These are phyloP conservation scores for Proctacanthus coquilletti DNA, from an alignment of 1,140 invertebrate genomes.

Conservation along the genomic window DNA sequence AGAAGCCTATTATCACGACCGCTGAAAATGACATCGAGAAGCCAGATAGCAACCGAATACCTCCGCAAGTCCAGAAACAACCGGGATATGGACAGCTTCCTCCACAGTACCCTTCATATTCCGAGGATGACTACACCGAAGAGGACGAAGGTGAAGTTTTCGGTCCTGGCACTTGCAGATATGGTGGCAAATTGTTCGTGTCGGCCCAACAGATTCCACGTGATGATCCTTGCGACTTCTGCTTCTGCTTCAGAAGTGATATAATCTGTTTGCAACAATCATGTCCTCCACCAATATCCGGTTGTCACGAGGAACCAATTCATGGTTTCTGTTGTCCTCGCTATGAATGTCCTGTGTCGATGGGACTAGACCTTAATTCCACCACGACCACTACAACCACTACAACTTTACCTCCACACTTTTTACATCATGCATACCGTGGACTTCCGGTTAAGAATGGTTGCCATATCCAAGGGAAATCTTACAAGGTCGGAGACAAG, in stretches of 20 bases:
- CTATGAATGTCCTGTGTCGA: slow-evolving; percentile 82
- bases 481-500: slow-evolving; percentile 68
- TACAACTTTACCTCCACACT: slow-evolving; percentile 66
- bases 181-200: slow-evolving; percentile 80
- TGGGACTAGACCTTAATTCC: slow-evolving; percentile 58
- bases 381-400: slow-evolving; percentile 73
- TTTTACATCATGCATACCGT: slow-evolving; percentile 59
- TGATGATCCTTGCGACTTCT: slow-evolving; percentile 89
- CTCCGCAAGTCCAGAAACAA: background rate
- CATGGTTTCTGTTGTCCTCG: slow-evolving; percentile 86
- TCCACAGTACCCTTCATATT: slow-evolving; percentile 27
- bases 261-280: slow-evolving; percentile 91
- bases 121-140: slow-evolving; percentile 44
- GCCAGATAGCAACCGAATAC: no score
- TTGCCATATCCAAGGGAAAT: slow-evolving; percentile 66
- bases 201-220: slow-evolving; percentile 88
- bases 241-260: slow-evolving; percentile 92
- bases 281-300: slow-evolving; percentile 81
- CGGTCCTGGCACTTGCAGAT: slow-evolving; percentile 77
- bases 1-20: no score
- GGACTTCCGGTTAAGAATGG: slow-evolving; percentile 55
- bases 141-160: slow-evolving; percentile 57
- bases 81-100: slow-evolving; percentile 22
- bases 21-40: no score
- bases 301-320: slow-evolving; percentile 81